Evolutionary conservation across 2,113 vertebrate genomes (phyloP).

Genomic region (Mola mola): DNA sequence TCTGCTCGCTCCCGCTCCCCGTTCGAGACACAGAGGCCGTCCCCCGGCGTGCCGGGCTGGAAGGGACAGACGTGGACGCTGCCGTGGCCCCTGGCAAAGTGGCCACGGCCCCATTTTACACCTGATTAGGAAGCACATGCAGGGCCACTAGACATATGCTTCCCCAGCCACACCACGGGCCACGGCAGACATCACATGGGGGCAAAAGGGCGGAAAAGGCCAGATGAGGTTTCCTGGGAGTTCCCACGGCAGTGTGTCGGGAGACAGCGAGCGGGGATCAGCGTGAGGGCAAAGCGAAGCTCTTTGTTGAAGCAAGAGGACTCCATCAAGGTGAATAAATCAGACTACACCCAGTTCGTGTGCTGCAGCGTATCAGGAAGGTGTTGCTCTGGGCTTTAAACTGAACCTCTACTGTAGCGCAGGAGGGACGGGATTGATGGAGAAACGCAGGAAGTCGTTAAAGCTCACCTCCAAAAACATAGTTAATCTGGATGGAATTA

Average conservation of each 20-base stretch:
- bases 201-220: constrained; percentile 52
- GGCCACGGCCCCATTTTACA: constrained; percentile 75
- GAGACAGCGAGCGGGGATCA: no score
- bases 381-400: no score
- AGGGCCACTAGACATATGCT: constrained; percentile 72
- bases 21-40: constrained; percentile 56
- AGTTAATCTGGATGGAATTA: no score
- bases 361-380: no score
- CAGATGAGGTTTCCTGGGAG: constrained; percentile 21
- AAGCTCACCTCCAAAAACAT: constrained; percentile 71
- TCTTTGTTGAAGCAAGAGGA: no score
- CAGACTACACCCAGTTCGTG: no score
- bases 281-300: no score
- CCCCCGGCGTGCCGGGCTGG: constrained; percentile 53
- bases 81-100: constrained; percentile 54
- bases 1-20: constrained; percentile 61
- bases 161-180: constrained; percentile 44
- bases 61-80: constrained; percentile 64
- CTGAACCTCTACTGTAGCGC: no score
- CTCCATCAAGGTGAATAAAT: no score
- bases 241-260: no score
- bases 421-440: no score
- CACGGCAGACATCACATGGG: constrained; percentile 54
- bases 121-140: constrained; percentile 82
- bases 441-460: no score